Base-by-base conservation (phyloP, 2,113 vertebrate genomes). In the Oostethus manadensis region DNA sequence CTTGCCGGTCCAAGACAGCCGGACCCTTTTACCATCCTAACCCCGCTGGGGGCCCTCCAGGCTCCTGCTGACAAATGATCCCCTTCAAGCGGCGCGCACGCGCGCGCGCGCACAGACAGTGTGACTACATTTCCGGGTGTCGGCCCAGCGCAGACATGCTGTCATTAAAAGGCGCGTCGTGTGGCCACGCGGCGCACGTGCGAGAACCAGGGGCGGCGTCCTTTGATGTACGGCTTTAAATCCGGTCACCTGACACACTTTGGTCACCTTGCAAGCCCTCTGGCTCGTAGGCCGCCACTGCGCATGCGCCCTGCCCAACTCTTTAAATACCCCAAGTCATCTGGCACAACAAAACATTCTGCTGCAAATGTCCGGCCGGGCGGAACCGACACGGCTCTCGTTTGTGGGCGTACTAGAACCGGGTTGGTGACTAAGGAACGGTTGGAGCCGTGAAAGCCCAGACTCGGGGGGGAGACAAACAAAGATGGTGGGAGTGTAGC, bases 401-500 rank as follows among this genome's bases (percentile, higher is more conserved):
- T 15, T 20, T 15, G 3, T 21, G 10, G 1, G 17, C 3, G 8
- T 15, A 48, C 46, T 10, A 20, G 10, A 6, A 48, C 11, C 6
- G 3, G 7, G 23, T 23, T 57, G 65, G 55, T 48, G 66, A 81
- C 70, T 70, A 70, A 80, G 58, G 71, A 23, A 56, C 44, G 16
- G 48, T 59, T 43, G 76, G 79, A 68, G 72, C 71, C 54, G 69
- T 70, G 23, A 53, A 62, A 66, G 61, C 29, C 29, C 5, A 33
- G 29, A 33, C 74, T 81, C 78, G 76, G 11, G 42, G 51, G 79
- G 64, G 58, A 51, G 81, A 80, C 87, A 90, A 92, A 91, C 89
- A 92, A 91, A 92, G 89, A 92, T 92, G 91, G 91, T 89, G 88
- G 89, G 21, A 42, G 53, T 84, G 83, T 87, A 86, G 82, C 83